phyloP scores from a whole-genome alignment of 2,888 invertebrate genomes.

The Eilema caniola region DNA sequence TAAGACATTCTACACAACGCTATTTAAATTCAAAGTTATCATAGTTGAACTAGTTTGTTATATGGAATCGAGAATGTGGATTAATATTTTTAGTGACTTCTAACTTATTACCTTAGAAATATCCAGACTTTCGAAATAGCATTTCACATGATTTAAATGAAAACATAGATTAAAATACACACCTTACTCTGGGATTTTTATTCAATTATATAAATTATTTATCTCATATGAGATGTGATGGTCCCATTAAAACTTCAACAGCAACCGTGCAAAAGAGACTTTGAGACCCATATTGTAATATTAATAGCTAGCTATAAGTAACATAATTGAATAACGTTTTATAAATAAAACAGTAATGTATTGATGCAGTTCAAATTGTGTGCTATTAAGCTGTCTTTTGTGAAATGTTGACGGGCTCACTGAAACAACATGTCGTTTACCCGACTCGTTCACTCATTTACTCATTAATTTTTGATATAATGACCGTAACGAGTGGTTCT shows the following conservation, averaged over 20 bases:
- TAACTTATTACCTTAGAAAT: too few relatives aligned
- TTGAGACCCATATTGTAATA: neutral
- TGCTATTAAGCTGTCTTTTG: slow-evolving; percentile 56
- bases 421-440: slow-evolving; percentile 56
- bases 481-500: slow-evolving; percentile 9
- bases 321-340: slow-evolving; percentile 21
- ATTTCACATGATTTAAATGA: too few relatives aligned
- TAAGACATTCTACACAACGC: too few relatives aligned
- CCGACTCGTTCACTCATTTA: slow-evolving; percentile 60
- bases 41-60: too few relatives aligned
- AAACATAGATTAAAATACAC: too few relatives aligned
- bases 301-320: neutral
- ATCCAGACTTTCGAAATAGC: too few relatives aligned
- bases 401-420: slow-evolving; percentile 50
- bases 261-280: neutral
- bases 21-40: too few relatives aligned
- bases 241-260: too few relatives aligned
- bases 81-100: too few relatives aligned
- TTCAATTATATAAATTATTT: neutral
- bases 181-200: too few relatives aligned
- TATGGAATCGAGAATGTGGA: too few relatives aligned
- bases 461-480: slow-evolving; percentile 65
- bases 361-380: slow-evolving; percentile 51
- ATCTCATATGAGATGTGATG: neutral
- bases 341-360: slow-evolving; percentile 48